Evolutionary conservation across 2,113 vertebrate species (phyloP).

Genomic region (human): GRCh38 chr20:18997001-18997500

Average conservation of each 20-base stretch:
- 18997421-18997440: not conserved
- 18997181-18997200: not conserved
- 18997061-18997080: not conserved
- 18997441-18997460: not conserved
- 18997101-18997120: not conserved
- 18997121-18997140: not conserved
- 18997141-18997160: not conserved
- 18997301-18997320: not conserved
- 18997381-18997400: not conserved
- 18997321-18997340: not conserved
- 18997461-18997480: not conserved
- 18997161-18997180: not conserved
- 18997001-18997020: not conserved
- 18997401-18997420: not conserved
- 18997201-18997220: not conserved
- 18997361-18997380: not conserved
- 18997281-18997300: not conserved
- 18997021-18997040: not conserved
- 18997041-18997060: not conserved
- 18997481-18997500: not conserved
- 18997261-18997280: not conserved
- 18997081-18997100: not conserved
- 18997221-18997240: slow-evolving; percentile 5
- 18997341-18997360: not conserved
- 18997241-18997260: not conserved